Base-by-base conservation (phyloP, 2,888 invertebrate species). In the Urechis unicinctus region DNA sequence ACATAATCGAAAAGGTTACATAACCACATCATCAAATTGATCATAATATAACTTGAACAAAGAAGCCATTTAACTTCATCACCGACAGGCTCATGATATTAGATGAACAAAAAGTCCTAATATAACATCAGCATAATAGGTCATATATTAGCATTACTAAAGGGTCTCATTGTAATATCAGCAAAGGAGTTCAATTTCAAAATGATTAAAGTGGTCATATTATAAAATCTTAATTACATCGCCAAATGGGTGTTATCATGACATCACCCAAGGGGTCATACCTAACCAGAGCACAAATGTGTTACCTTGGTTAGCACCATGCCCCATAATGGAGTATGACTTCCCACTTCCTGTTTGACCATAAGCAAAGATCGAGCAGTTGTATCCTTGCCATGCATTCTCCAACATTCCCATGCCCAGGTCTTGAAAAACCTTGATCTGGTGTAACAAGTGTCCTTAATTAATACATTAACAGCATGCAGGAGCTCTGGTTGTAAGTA, bases 261-360 rank as follows among this genome's bases (percentile, higher is more conserved):
- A 25, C 5, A 3, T 2, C 3, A 25, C 22, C 47, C 21, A 22
- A n/a, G 28, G 22, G 3, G n/a, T 25, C 5, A 47, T 17, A 28
- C n/a, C n/a, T n/a, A n/a, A n/a, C n/a, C n/a, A n/a, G n/a, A n/a
- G n/a, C 45, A 29, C 24, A 29, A 25, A 21, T 13, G 22, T 41
- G 50, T 43, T 6, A 65, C 66, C 73, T 58, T 68, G 67, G 52
- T 73, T 73, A 4, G 68, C 56, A 6, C 67, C 70, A 54, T 72
- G 69, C 1, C 73, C 73, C 41, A 72, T 69, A 65, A 73, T 72
- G 21, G 72, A 71, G 61, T 73, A 73, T 46, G 69, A 69, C 55
- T 73, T 73, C 13, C 73, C 73, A 36, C 70, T 68, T 4, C 72
- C 71, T 3, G 73, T 73, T 61, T 73, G 73, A 3, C 73, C 73